Conservation (phyloP, 2,888 invertebrate species). For the Watsonalla cultraria region DNA sequence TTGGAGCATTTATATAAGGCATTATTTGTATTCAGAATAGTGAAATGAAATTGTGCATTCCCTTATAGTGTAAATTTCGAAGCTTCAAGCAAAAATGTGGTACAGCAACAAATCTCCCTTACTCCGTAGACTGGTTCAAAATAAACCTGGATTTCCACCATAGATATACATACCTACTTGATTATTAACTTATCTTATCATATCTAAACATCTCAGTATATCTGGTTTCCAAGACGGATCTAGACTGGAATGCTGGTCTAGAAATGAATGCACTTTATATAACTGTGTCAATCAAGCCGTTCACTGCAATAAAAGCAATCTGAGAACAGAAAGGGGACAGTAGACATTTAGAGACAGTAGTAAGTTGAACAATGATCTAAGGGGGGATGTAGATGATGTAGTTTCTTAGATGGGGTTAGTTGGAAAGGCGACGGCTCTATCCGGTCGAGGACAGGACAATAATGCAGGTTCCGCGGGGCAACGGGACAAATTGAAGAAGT, state of each 20-base stretch:
- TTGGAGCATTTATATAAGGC: too few species aligned
- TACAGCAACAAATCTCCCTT: not conserved
- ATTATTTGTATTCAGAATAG: too few species aligned
- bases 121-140: not conserved
- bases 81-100: not conserved
- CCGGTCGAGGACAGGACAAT: constrained; percentile 8
- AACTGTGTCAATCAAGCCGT: constrained; percentile 22
- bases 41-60: too few species aligned
- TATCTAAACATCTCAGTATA: not conserved
- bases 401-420: too few species aligned
- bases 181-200: not conserved
- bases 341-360: constrained; percentile 6
- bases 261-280: constrained; percentile 18
- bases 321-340: constrained; percentile 7
- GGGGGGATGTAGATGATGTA: too few species aligned
- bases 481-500: constrained; percentile 9
- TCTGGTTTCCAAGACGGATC: constrained; percentile 14
- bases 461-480: constrained; percentile 15
- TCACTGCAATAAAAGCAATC: constrained; percentile 16
- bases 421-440: constrained; percentile 1
- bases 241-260: constrained; percentile 15
- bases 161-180: not conserved
- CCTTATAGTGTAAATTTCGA: too few species aligned
- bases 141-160: not conserved
- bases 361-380: constrained; percentile 14